These are phyloP conservation scores for Tupaia tana DNA, from an alignment of 2,113 vertebrate species.

Conservation along the genomic window DNA sequence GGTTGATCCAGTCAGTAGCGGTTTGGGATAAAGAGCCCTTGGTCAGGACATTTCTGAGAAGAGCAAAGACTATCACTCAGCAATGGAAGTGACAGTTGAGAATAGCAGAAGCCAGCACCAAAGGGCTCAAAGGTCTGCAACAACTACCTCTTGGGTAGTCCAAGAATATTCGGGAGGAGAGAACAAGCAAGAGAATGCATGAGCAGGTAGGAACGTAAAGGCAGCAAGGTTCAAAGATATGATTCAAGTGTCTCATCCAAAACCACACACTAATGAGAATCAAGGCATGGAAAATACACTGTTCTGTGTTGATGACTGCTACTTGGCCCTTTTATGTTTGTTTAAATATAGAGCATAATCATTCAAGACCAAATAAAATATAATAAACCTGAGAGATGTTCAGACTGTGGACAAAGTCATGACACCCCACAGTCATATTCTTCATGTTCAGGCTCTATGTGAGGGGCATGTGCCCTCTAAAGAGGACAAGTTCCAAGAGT, in stretches of 20 bases:
- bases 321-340: neutral
- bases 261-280: neutral
- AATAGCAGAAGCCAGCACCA: neutral
- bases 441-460: neutral
- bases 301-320: neutral
- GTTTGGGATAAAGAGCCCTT: neutral
- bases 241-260: neutral
- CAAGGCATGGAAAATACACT: neutral
- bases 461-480: too few species aligned
- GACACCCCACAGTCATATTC: accelerated
- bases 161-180: neutral
- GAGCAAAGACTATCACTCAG: neutral
- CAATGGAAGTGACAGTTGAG: neutral
- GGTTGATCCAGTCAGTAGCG: neutral
- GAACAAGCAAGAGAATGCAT: neutral
- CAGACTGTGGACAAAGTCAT: neutral
- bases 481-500: neutral
- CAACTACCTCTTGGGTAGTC: neutral
- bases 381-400: neutral
- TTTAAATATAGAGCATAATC: neutral
- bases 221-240: neutral
- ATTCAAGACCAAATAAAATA: neutral
- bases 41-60: neutral
- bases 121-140: neutral
- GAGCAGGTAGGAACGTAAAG: neutral